phyloP scores from a whole-genome alignment of 2,888 invertebrate species.

The Cepaea hortensis region DNA sequence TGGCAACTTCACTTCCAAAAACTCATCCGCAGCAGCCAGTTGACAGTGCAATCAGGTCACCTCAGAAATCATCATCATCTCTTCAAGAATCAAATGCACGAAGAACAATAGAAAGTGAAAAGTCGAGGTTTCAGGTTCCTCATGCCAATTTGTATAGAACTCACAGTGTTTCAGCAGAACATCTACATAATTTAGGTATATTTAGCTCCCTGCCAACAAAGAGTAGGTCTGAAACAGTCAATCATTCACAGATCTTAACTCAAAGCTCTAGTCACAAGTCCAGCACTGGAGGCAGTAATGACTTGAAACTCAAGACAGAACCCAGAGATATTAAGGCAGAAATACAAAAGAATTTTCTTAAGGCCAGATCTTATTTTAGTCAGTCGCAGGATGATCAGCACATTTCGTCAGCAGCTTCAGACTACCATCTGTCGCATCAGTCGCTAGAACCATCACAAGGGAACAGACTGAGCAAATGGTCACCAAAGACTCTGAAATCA shows the following conservation, averaged over 20 bases:
- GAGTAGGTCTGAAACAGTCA: neutral
- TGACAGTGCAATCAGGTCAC: neutral
- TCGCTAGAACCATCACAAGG: neutral
- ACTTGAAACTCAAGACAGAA: neutral
- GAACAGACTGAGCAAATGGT: neutral
- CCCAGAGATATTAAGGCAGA: constrained; percentile 27
- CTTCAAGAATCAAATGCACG: neutral
- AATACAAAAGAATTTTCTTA: constrained; percentile 40
- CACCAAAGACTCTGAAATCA: neutral
- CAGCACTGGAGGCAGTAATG: neutral
- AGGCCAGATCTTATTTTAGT: constrained; percentile 41
- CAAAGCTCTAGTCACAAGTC: neutral
- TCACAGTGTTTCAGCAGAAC: constrained; percentile 48
- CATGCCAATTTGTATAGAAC: constrained; percentile 45
- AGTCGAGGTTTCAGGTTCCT: constrained; percentile 31
- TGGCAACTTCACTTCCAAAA: neutral
- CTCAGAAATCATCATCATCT: neutral
- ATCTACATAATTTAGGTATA: constrained; percentile 38
- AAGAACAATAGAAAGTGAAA: neutral
- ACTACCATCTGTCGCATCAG: neutral
- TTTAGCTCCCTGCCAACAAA: constrained; percentile 31
- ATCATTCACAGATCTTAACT: neutral
- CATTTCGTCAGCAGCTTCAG: constrained; percentile 2
- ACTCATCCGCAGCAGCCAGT: neutral
- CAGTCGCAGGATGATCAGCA: constrained; percentile 26